Evolutionary conservation across 2,888 invertebrate genomes (phyloP), one percentile per base, ranked within the genome.

Genomic region (Junonia oenone): DNA sequence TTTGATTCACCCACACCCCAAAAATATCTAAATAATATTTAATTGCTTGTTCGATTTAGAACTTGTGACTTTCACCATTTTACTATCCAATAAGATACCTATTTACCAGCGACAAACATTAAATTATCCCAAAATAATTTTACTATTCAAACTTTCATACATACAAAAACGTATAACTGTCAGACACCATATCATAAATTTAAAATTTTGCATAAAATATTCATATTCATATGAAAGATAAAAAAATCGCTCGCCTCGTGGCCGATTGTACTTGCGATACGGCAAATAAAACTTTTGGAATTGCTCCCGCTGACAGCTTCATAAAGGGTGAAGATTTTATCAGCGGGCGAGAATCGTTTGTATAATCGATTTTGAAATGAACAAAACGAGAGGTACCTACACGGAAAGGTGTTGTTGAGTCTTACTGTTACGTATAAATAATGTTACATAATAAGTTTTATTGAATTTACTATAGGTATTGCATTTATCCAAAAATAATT

Each of bases 251-350:
- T 33, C 27, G 9, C 11, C n/a, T 22, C 33, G 45, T 56, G 52
- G 50, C 52, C 48, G 31, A 49, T 35, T 38, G 29, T 51, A 51
- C 15, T 45, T 14, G 31, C 35, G 55, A 53, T 53, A 53, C 50
- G 59, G 56, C 45, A 53, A 56, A 50, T 52, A 49, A 53, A 59
- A 59, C 56, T 59, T 58, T 55, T 48, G 51, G 51, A 55, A 58
- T 55, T 55, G 58, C 55, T 48, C 55, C 51, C 51, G 58, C 48
- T 51, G 58, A 58, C 58, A 55, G 58, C 58, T 55, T 58, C 51
- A 58, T 58, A 55, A 58, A 55, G 50, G 48, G 48, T 27, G 48
- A 51, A 51, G 55, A 58, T 58, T 51, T 58, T 58, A 58, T 58
- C 58, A 55, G 55, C 51, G 54, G 48, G 54, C 50, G 51, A 51